These are phyloP conservation scores for Mesorhabditis spiculigera DNA, from an alignment of 2,888 invertebrate species.

Conservation along the genomic window DNA sequence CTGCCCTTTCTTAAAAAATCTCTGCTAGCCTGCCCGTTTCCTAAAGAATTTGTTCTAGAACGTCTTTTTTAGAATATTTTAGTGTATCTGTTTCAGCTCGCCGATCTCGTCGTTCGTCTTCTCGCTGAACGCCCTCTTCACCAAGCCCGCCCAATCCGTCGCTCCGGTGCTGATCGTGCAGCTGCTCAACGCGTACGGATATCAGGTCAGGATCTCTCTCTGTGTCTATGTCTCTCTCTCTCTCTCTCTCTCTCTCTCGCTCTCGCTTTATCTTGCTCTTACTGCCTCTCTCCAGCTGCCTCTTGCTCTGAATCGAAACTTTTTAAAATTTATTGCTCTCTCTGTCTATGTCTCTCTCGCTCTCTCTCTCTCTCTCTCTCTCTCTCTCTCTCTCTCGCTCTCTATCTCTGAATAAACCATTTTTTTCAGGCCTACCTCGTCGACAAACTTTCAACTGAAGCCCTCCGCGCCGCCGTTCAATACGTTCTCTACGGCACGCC, in stretches of 20 bases:
- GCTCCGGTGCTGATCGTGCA: conserved; percentile 51
- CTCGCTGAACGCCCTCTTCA: conserved; percentile 54
- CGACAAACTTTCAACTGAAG: conserved; percentile 17
- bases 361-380: too few species aligned
- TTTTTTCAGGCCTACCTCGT: conserved; percentile 33
- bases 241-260: too few species aligned
- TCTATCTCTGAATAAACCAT: conserved; percentile 2
- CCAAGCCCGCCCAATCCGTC: conserved; percentile 55
- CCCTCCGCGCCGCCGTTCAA: conserved; percentile 32
- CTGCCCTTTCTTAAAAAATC: too few species aligned
- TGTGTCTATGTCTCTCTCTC: too few species aligned
- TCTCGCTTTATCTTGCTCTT: neutral
- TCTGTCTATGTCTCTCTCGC: too few species aligned
- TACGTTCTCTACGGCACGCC: conserved; percentile 48
- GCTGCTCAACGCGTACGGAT: conserved; percentile 45
- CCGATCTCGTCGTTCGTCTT: conserved; percentile 54
- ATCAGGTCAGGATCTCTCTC: conserved; percentile 27
- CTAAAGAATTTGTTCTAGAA: neutral
- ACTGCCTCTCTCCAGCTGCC: too few species aligned
- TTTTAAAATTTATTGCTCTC: too few species aligned
- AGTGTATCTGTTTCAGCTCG: conserved; percentile 7
- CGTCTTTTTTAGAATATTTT: neutral
- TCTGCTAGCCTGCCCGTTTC: neutral
- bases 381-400: neutral
- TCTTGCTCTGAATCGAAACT: too few species aligned